phyloP scores from a whole-genome alignment of 2,797 vertebrate genomes.

The Lithobates pipiens region DNA sequence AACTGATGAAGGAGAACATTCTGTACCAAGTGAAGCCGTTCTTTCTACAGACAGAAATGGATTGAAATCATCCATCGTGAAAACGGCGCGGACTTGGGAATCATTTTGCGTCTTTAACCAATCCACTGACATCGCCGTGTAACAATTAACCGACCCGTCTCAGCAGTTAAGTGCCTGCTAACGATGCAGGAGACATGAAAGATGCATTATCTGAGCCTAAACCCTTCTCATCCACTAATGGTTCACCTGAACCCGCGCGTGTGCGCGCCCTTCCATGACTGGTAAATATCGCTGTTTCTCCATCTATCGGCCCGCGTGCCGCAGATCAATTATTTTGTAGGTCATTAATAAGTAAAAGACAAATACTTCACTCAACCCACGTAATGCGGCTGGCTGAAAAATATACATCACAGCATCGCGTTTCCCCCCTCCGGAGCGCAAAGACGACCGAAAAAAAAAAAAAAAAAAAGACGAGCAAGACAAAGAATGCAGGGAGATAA shows the following conservation, averaged over 20 bases:
- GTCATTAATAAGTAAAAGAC: not conserved
- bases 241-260: no score
- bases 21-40: no score
- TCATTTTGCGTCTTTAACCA: not conserved
- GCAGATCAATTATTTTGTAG: constrained; percentile 11
- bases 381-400: not conserved
- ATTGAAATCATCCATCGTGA: not conserved
- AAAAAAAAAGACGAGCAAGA: not conserved
- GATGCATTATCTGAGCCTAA: not conserved
- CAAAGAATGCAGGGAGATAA: not conserved
- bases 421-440: constrained; percentile 7
- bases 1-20: no score
- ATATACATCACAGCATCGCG: not conserved
- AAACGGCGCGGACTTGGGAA: not conserved
- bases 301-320: not conserved
- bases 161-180: not conserved
- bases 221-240: not conserved
- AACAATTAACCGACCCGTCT: not conserved
- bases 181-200: not conserved
- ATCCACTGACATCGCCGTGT: not conserved
- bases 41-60: no score
- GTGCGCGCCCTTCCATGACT: not conserved
- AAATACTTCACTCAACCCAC: not conserved
- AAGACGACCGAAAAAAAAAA: not conserved
- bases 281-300: not conserved